phyloP scores from a whole-genome alignment of 2,888 invertebrate genomes.

The Tipula unca region DNA sequence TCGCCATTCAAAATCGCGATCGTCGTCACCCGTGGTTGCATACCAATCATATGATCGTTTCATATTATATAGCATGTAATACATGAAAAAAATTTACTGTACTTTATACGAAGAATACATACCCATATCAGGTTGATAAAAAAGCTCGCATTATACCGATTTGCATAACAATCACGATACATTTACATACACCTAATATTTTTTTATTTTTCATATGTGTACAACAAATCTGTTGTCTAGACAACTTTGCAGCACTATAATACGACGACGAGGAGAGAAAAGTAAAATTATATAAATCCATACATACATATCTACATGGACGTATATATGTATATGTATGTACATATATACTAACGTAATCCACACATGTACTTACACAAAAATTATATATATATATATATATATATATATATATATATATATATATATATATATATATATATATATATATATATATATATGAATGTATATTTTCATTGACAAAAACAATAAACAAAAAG shows the following conservation, averaged over 20 bases:
- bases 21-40: background rate
- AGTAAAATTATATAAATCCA: background rate
- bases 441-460: too few species aligned
- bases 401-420: too few species aligned
- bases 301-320: background rate
- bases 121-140: background rate
- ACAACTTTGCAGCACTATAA: background rate
- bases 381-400: too few species aligned
- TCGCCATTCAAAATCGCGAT: background rate
- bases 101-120: background rate
- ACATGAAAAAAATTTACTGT: background rate
- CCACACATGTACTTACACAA: background rate
- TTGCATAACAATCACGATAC: background rate
- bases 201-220: background rate
- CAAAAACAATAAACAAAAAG: background rate
- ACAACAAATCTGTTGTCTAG: background rate
- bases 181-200: background rate
- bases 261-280: background rate
- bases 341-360: background rate
- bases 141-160: background rate
- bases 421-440: too few species aligned
- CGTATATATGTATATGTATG: background rate
- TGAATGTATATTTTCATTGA: constrained; percentile 8
- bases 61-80: background rate
- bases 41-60: background rate